Percentiles rank a stretch among this genome's conserved stretches.
phyloP scores from a whole-genome alignment of 2,888 invertebrate genomes.

The Drosophila nigricruria region DNA sequence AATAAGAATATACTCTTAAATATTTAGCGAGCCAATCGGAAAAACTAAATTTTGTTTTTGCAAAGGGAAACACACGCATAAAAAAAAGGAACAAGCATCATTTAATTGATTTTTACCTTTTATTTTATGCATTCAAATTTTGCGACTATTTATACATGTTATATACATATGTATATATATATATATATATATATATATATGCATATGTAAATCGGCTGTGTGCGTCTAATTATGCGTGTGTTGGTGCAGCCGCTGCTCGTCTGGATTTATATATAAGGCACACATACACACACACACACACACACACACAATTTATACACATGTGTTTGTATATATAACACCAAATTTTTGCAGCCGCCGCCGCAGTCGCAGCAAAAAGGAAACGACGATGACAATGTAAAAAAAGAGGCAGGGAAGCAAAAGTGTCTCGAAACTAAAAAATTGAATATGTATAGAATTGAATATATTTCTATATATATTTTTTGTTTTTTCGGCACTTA shows the following conservation, averaged over 20 bases:
- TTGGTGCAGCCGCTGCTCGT: slow-evolving; percentile 53
- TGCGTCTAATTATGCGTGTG: slow-evolving; percentile 37
- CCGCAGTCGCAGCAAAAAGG: slow-evolving; percentile 63
- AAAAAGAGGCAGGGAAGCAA: slow-evolving; percentile 54
- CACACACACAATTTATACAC: slow-evolving; percentile 17
- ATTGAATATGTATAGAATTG: slow-evolving; percentile 44
- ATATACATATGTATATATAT: slow-evolving; percentile 18
- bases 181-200: slow-evolving; percentile 13
- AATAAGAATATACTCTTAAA: slow-evolving; percentile 20
- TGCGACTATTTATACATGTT: slow-evolving; percentile 67
- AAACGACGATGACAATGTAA: slow-evolving; percentile 77
- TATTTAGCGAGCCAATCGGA: slow-evolving; percentile 53
- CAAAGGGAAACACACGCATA: slow-evolving; percentile 26
- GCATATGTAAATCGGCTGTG: slow-evolving; percentile 19
- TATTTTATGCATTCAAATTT: slow-evolving; percentile 40
- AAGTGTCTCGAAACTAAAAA: slow-evolving; percentile 56
- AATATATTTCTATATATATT: slow-evolving; percentile 43
- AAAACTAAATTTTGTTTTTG: slow-evolving; percentile 32
- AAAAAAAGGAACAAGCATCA: slow-evolving; percentile 30
- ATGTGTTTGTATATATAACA: slow-evolving; percentile 48
- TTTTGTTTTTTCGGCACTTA: slow-evolving; percentile 62
- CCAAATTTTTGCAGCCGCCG: slow-evolving; percentile 60
- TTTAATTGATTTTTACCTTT: slow-evolving; percentile 67
- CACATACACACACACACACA: slow-evolving; percentile 8
- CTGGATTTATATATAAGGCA: slow-evolving; percentile 64